Conservation (phyloP, 2,113 vertebrate species). For the Brachyhypopomus gauderio region DNA sequence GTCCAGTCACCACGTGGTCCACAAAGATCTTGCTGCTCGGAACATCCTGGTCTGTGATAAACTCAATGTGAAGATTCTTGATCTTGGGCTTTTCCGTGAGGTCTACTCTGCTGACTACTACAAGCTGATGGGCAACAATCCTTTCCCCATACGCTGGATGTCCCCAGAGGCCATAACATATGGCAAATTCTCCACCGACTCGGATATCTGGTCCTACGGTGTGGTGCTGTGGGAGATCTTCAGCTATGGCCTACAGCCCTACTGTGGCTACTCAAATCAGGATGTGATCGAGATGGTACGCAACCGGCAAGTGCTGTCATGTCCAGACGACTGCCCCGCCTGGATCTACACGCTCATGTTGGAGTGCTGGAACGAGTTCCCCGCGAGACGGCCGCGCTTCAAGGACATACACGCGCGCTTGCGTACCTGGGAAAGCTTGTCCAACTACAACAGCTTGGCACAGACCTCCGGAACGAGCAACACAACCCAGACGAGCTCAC, state of each 20-base stretch:
- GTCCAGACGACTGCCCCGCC: constrained; percentile 92
- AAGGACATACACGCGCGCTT: constrained; percentile 93
- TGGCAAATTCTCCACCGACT: constrained; percentile 93
- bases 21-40: constrained; percentile 94
- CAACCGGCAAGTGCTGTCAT: constrained; percentile 85
- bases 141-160: constrained; percentile 96
- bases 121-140: constrained; percentile 83
- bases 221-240: constrained; percentile 97
- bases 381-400: constrained; percentile 88
- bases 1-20: constrained; percentile 88
- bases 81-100: constrained; percentile 91
- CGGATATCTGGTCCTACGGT: constrained; percentile 95
- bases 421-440: constrained; percentile 90
- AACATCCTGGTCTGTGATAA: constrained; percentile 95
- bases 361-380: constrained; percentile 95
- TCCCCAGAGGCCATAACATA: constrained; percentile 93
- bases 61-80: constrained; percentile 89
- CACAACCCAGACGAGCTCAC: constrained; percentile 94
- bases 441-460: constrained; percentile 89
- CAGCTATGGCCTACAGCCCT: constrained; percentile 95
- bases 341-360: constrained; percentile 95
- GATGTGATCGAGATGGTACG: constrained; percentile 97
- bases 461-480: constrained; percentile 94
- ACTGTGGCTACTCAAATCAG: constrained; percentile 95
- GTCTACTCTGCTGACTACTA: constrained; percentile 97